Evolutionary conservation across 2,888 invertebrate genomes (phyloP).

Genomic region (Chrysotoxum bicinctum): DNA sequence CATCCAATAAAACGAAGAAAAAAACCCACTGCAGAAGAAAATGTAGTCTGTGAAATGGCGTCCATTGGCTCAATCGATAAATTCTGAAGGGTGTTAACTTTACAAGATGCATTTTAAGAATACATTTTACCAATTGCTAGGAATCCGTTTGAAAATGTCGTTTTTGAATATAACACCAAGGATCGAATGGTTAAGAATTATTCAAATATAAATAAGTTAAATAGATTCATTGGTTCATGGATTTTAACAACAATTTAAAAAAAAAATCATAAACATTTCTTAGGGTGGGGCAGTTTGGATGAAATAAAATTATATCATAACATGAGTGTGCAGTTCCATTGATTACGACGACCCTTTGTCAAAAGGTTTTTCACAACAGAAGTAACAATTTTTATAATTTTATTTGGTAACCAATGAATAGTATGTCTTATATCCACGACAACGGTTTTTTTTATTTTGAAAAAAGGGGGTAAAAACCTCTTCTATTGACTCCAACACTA

Average conservation of each 20-base stretch:
- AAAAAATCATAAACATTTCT: background rate
- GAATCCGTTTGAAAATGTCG: background rate
- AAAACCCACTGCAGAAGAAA: background rate
- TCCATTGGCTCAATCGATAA: slow-evolving; percentile 80
- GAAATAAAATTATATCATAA: background rate
- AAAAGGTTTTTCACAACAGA: background rate
- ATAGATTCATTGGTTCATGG: background rate
- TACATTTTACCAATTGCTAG: background rate
- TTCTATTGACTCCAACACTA: background rate
- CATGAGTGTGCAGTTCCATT: background rate
- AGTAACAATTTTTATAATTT: background rate
- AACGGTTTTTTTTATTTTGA: background rate
- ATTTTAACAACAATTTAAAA: background rate
- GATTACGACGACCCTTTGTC: background rate
- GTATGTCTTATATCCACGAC: background rate
- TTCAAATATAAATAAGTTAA: background rate
- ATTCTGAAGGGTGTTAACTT: slow-evolving; percentile 6
- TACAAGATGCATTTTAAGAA: background rate
- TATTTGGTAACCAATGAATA: background rate
- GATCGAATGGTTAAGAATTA: background rate
- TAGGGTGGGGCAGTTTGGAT: slow-evolving; percentile 9
- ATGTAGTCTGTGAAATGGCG: slow-evolving; percentile 74
- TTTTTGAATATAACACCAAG: background rate
- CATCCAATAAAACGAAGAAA: background rate
- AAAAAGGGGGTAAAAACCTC: background rate